A percentile compares a stretch with the other conserved stretches of the same genome.
phyloP scores from a whole-genome alignment of 2,113 vertebrate species.

The Maccullochella peelii region DNA sequence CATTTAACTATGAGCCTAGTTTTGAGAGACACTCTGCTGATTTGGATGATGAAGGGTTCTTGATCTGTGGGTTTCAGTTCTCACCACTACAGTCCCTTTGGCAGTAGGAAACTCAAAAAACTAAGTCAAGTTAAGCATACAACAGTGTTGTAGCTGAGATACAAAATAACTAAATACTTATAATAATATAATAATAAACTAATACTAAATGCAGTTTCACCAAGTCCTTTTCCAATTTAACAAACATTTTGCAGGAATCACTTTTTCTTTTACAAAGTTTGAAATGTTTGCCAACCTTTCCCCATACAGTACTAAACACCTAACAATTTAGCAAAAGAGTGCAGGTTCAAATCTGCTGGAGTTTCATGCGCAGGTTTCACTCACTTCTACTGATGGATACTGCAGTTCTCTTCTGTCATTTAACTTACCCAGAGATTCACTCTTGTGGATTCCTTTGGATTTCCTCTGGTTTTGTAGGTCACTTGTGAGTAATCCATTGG shows the following conservation, averaged over 20 bases:
- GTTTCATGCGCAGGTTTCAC: not conserved
- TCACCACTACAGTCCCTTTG: not conserved
- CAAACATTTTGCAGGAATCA: too few relatives aligned
- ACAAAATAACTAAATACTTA: too few relatives aligned
- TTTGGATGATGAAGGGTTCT: slow-evolving; percentile 27
- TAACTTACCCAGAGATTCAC: not conserved
- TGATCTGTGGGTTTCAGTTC: slow-evolving; percentile 13
- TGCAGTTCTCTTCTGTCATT: not conserved
- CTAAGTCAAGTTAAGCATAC: not conserved
- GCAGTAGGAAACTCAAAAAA: not conserved
- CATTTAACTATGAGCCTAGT: slow-evolving; percentile 34
- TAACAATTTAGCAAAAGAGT: not conserved
- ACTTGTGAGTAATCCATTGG: slow-evolving; percentile 10
- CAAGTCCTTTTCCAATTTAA: too few relatives aligned
- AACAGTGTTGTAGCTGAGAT: not conserved
- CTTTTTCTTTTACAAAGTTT: too few relatives aligned
- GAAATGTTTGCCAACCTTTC: too few relatives aligned
- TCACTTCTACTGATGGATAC: not conserved
- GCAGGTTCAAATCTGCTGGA: too few relatives aligned
- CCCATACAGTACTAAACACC: not conserved
- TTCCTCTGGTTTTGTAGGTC: slow-evolving; percentile 42
- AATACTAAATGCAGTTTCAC: too few relatives aligned
- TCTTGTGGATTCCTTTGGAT: not conserved
- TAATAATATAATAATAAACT: too few relatives aligned
- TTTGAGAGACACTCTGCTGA: slow-evolving; percentile 18